Percentiles rank a stretch among this genome's conserved stretches.
Conservation (phyloP, 2,888 invertebrate genomes). For the Zaprionus bogoriensis region DNA sequence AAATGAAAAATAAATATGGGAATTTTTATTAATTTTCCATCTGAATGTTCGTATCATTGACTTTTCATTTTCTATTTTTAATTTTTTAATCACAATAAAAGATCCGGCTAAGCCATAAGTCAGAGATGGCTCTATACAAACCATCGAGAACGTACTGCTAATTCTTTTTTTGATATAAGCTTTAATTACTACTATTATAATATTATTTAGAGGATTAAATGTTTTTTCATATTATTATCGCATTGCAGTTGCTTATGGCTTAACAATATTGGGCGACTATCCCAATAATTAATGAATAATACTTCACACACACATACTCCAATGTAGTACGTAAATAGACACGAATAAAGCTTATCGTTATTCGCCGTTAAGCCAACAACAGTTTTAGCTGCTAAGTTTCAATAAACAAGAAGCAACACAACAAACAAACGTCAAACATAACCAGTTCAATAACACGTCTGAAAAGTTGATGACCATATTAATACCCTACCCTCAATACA, state of each 20-base stretch:
- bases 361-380: conserved; percentile 11
- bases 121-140: too few species aligned
- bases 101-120: too few species aligned
- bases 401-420: conserved; percentile 27
- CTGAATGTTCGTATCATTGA: too few species aligned
- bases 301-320: not conserved
- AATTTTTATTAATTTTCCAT: too few species aligned
- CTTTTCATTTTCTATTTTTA: too few species aligned
- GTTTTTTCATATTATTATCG: not conserved
- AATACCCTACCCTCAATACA: not conserved
- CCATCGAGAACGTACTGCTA: too few species aligned
- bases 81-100: too few species aligned
- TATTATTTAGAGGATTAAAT: not conserved
- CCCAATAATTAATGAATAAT: conserved; percentile 36
- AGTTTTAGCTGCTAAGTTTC: conserved; percentile 14
- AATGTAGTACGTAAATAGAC: conserved; percentile 14
- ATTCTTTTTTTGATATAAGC: not conserved
- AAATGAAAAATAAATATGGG: too few species aligned
- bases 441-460: too few species aligned
- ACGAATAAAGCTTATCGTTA: conserved; percentile 24
- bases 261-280: conserved; percentile 14
- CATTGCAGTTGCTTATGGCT: not conserved
- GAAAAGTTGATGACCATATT: not conserved
- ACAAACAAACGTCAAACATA: conserved; percentile 32
- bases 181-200: not conserved